Percentiles rank a stretch among this genome's conserved stretches.
Conservation (phyloP, 2,888 invertebrate species). For the Athalia circularis region DNA sequence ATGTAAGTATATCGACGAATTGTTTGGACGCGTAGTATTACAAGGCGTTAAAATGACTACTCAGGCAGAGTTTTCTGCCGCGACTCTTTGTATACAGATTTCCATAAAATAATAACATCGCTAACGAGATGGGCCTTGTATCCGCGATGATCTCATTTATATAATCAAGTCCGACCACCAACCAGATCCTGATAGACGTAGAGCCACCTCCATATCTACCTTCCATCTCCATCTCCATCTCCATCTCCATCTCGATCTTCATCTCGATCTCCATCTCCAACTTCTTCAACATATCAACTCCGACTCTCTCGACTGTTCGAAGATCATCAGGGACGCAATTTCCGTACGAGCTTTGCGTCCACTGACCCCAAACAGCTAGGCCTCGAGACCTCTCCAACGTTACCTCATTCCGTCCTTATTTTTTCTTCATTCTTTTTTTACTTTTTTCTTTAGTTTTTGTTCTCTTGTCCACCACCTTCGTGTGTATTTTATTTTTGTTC, state of each 20-base stretch:
- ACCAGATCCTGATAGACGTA: slow-evolving; percentile 18
- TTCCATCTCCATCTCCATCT: background rate
- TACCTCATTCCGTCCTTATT: background rate
- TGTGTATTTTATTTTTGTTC: too few species aligned
- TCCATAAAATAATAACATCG: slow-evolving; percentile 30
- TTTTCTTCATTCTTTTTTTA: background rate
- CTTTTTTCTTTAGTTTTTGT: background rate
- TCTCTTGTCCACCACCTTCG: too few species aligned
- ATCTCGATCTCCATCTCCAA: too few species aligned
- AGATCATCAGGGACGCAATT: background rate
- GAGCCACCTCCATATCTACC: background rate
- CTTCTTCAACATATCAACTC: too few species aligned
- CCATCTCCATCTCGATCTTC: too few species aligned
- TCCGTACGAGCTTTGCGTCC: slow-evolving; percentile 11
- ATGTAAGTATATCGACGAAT: too few species aligned
- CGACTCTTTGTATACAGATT: slow-evolving; percentile 7
- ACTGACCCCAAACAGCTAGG: slow-evolving; percentile 21
- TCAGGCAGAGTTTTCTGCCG: background rate
- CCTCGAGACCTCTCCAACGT: background rate
- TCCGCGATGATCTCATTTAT: slow-evolving; percentile 41
- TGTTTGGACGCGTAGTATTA: too few species aligned
- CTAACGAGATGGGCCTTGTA: slow-evolving; percentile 28
- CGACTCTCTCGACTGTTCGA: background rate
- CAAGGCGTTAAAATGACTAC: background rate
- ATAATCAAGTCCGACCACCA: slow-evolving; percentile 29